Conservation (phyloP, 2,797 vertebrate genomes). For the Leptodactylus fallax region DNA sequence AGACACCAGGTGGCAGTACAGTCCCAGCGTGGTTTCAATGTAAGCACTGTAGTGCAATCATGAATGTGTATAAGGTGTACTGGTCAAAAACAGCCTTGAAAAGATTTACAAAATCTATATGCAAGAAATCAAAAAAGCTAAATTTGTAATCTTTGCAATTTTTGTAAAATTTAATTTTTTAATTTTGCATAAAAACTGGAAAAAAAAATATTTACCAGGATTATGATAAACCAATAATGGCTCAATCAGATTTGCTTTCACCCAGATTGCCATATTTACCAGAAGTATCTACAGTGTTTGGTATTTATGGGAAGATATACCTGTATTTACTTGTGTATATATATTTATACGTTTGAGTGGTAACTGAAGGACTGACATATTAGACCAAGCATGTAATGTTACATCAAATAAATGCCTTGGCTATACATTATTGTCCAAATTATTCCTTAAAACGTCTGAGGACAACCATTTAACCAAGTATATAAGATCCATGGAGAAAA, state of each 20-base stretch:
- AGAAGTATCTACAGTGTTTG: slow-evolving; percentile 14
- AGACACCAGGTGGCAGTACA: slow-evolving; percentile 4
- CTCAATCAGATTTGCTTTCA: not conserved
- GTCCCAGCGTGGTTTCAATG: not conserved
- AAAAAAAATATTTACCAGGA: not conserved
- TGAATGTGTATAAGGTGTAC: not conserved
- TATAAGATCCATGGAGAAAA: no score
- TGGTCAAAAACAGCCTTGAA: not conserved
- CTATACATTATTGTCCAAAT: not conserved
- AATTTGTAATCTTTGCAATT: no score
- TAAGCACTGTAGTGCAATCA: not conserved
- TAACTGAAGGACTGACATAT: slow-evolving; percentile 33
- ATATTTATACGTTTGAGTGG: slow-evolving; percentile 53
- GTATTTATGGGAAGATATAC: slow-evolving; percentile 21
- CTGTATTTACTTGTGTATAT: slow-evolving; percentile 42
- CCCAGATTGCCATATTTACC: not conserved
- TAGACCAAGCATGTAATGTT: slow-evolving; percentile 40
- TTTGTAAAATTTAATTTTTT: not conserved
- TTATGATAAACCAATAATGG: not conserved
- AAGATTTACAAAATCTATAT: not conserved
- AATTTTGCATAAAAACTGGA: not conserved
- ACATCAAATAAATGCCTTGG: slow-evolving; percentile 55
- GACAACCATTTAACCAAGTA: not conserved
- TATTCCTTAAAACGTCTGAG: not conserved
- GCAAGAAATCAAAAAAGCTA: not conserved